A percentile compares a stretch with the other conserved stretches of the same genome.
Evolutionary conservation across 2,888 invertebrate species (phyloP).

Genomic region (Papilio protenor): DNA sequence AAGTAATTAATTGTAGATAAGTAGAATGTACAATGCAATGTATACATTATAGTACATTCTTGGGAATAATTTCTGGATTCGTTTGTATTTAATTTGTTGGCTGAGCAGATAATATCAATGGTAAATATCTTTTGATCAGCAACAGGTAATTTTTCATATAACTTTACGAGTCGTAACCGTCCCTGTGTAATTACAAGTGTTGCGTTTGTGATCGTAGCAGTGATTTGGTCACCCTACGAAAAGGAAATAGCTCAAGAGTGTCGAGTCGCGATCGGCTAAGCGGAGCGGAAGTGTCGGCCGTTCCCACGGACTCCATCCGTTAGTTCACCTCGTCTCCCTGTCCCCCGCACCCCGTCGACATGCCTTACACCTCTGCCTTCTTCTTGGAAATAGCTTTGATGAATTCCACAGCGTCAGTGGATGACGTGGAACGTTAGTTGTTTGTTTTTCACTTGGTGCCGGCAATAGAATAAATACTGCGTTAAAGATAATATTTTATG

Average conservation of each 20-base stretch:
- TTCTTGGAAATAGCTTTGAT: constrained; percentile 54
- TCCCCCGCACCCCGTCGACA: constrained; percentile 48
- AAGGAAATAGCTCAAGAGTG: constrained; percentile 81
- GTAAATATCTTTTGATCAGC: background rate
- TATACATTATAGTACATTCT: no score
- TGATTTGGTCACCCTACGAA: constrained; percentile 70
- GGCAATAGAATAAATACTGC: constrained; percentile 11
- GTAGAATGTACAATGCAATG: no score
- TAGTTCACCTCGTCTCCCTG: constrained; percentile 73
- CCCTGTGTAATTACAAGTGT: background rate
- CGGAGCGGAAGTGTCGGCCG: constrained; percentile 81
- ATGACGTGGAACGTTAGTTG: constrained; percentile 24
- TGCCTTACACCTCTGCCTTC: constrained; percentile 49
- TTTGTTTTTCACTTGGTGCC: constrained; percentile 18
- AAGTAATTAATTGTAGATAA: no score
- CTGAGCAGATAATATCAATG: background rate
- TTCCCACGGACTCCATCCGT: constrained; percentile 84
- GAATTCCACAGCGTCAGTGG: constrained; percentile 30
- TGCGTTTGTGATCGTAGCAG: background rate
- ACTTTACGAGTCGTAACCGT: background rate
- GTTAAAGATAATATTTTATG: background rate
- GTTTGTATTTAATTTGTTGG: background rate
- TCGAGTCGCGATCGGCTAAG: constrained; percentile 67
- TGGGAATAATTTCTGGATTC: background rate
- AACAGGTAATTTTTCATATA: background rate